Conservation (phyloP, 2,888 invertebrate species). For the Noctua janthe region DNA sequence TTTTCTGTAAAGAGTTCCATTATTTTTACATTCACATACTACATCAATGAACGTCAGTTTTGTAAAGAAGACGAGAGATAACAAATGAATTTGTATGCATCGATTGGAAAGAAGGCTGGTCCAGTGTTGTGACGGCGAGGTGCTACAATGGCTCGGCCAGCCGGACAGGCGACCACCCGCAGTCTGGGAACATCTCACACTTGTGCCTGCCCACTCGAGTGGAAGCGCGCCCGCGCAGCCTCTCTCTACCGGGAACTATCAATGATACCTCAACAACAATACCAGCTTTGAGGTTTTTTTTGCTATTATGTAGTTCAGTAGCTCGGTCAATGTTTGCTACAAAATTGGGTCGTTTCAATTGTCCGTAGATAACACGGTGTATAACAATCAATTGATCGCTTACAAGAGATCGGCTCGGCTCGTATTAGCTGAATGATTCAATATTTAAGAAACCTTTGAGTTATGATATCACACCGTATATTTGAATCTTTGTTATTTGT, state of each 20-base stretch:
- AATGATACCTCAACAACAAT: slow-evolving; percentile 77
- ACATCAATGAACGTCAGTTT: slow-evolving; percentile 50
- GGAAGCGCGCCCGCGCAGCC: slow-evolving; percentile 75
- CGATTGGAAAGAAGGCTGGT: slow-evolving; percentile 65
- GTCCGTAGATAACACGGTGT: slow-evolving; percentile 78
- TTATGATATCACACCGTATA: slow-evolving; percentile 71
- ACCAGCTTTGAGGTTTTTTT: slow-evolving; percentile 72
- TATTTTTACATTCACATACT: slow-evolving; percentile 38
- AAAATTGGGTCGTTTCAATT: slow-evolving; percentile 83
- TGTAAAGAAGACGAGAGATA: slow-evolving; percentile 50
- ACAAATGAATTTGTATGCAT: slow-evolving; percentile 52
- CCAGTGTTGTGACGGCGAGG: slow-evolving; percentile 80
- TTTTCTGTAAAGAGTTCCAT: slow-evolving; percentile 28
- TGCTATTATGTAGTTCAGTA: slow-evolving; percentile 76
- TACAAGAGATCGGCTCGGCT: slow-evolving; percentile 61
- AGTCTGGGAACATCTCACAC: slow-evolving; percentile 74
- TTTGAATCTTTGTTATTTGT: slow-evolving; percentile 51
- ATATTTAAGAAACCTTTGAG: slow-evolving; percentile 75
- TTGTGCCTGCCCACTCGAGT: slow-evolving; percentile 81
- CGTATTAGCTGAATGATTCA: slow-evolving; percentile 69
- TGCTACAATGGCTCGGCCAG: slow-evolving; percentile 72
- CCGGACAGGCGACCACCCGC: slow-evolving; percentile 83
- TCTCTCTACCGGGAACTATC: slow-evolving; percentile 79
- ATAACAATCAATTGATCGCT: slow-evolving; percentile 76
- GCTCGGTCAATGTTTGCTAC: slow-evolving; percentile 74